phyloP scores from a whole-genome alignment of 2,113 vertebrate species.

The Bufo gargarizans region DNA sequence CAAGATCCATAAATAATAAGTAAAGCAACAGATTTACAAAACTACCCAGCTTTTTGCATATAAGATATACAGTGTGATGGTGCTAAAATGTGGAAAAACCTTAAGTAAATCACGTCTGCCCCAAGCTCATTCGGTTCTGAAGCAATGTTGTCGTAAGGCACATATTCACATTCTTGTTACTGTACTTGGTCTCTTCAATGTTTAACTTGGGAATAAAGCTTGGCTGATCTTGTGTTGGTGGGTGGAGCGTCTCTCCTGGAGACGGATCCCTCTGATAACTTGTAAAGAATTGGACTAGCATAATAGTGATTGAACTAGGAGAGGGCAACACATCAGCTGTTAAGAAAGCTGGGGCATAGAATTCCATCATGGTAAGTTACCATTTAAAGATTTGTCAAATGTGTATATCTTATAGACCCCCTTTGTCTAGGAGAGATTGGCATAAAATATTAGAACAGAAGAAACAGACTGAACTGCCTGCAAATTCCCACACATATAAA shows the following conservation, averaged over 20 bases:
- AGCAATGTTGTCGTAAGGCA: slow-evolving; percentile 3
- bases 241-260: slow-evolving; percentile 49
- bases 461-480: background rate
- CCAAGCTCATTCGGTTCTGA: background rate
- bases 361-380: slow-evolving; percentile 31
- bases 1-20: background rate
- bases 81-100: background rate
- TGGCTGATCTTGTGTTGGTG: slow-evolving; percentile 36
- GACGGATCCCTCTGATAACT: slow-evolving; percentile 25
- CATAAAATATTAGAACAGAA: background rate
- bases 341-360: background rate
- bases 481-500: background rate
- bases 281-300: slow-evolving; percentile 12
- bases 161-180: slow-evolving; percentile 13
- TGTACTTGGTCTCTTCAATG: slow-evolving; percentile 35
- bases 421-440: background rate
- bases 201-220: slow-evolving; percentile 32
- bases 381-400: background rate
- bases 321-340: background rate
- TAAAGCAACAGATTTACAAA: background rate
- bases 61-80: background rate
- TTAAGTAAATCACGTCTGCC: background rate
- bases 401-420: background rate
- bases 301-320: background rate
- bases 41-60: background rate